These are phyloP conservation scores for Paedocypris sp. DNA, from an alignment of 2,113 vertebrate genomes.

Conservation along the genomic window DNA sequence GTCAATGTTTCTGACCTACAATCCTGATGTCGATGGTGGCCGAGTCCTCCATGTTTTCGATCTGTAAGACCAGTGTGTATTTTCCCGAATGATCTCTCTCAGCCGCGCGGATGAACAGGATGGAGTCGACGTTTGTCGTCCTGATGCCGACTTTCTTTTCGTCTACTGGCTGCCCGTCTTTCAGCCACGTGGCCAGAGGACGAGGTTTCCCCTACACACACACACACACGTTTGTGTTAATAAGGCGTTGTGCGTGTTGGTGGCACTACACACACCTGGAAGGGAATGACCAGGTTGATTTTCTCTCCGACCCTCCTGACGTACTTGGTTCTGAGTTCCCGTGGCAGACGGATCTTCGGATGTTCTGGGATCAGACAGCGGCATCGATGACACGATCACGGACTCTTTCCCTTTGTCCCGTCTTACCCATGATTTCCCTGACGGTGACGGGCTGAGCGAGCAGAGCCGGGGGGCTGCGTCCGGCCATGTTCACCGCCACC, in stretches of 20 bases:
- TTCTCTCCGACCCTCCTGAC: constrained; percentile 74
- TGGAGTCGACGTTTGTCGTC: constrained; percentile 67
- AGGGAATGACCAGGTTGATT: constrained; percentile 78
- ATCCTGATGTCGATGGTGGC: constrained; percentile 65
- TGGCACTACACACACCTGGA: constrained; percentile 63
- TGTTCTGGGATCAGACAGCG: constrained; percentile 54
- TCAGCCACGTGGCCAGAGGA: constrained; percentile 70
- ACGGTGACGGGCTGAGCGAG: constrained; percentile 73
- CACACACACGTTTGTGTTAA: neutral
- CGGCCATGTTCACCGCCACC: constrained; percentile 70
- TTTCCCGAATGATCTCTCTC: constrained; percentile 72
- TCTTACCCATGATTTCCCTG: constrained; percentile 75
- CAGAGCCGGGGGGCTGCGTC: constrained; percentile 62
- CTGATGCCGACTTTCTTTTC: constrained; percentile 57
- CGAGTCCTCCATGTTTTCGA: constrained; percentile 79
- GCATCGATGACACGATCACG: neutral
- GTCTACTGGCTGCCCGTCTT: constrained; percentile 72
- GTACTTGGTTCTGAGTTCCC: constrained; percentile 73
- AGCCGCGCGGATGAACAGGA: constrained; percentile 77
- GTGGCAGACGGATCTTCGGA: constrained; percentile 82
- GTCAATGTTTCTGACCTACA: constrained; percentile 56
- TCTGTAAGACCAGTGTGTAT: constrained; percentile 69
- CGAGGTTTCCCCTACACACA: constrained; percentile 72
- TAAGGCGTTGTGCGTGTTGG: neutral
- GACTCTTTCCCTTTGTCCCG: neutral